Evolutionary conservation across 2,888 invertebrate genomes (phyloP).

Genomic region (Eretmocerus hayati): DNA sequence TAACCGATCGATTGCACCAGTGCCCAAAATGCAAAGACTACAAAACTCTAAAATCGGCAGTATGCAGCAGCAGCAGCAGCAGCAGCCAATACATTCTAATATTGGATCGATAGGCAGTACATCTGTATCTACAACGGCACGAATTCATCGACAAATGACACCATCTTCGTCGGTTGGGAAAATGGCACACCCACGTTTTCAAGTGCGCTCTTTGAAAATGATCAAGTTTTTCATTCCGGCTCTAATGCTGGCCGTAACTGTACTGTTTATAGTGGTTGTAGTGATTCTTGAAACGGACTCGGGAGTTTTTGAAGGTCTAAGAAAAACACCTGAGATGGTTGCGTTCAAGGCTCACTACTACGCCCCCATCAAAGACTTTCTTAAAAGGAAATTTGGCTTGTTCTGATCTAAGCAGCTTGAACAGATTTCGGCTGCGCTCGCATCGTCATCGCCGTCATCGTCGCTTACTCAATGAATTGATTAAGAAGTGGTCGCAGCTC

Average conservation of each 20-base stretch:
- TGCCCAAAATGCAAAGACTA: constrained; percentile 44
- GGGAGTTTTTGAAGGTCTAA: constrained; percentile 60
- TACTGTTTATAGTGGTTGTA: constrained; percentile 62
- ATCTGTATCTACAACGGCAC: constrained; percentile 8
- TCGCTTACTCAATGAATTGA: neutral
- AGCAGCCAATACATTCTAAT: too few relatives aligned
- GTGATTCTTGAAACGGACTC: constrained; percentile 74
- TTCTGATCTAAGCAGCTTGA: constrained; percentile 49
- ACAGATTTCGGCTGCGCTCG: constrained; percentile 3
- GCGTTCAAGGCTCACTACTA: constrained; percentile 73
- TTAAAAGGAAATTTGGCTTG: constrained; percentile 58
- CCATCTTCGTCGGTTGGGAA: constrained; percentile 3
- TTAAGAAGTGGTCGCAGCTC: too few relatives aligned
- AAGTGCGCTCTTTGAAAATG: constrained; percentile 43
- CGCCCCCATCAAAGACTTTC: constrained; percentile 72
- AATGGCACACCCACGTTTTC: constrained; percentile 2
- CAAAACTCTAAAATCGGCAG: constrained; percentile 40
- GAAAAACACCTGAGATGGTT: constrained; percentile 70
- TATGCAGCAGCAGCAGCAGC: constrained; percentile 19
- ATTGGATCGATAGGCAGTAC: neutral
- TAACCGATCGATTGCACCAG: constrained; percentile 40
- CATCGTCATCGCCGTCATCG: constrained; percentile 7
- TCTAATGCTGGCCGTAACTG: constrained; percentile 65
- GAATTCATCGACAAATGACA: constrained; percentile 2
- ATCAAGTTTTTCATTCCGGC: constrained; percentile 71